These are phyloP conservation scores for Drosophila quadrilineata DNA, from an alignment of 1,140 invertebrate genomes.

Conservation along the genomic window DNA sequence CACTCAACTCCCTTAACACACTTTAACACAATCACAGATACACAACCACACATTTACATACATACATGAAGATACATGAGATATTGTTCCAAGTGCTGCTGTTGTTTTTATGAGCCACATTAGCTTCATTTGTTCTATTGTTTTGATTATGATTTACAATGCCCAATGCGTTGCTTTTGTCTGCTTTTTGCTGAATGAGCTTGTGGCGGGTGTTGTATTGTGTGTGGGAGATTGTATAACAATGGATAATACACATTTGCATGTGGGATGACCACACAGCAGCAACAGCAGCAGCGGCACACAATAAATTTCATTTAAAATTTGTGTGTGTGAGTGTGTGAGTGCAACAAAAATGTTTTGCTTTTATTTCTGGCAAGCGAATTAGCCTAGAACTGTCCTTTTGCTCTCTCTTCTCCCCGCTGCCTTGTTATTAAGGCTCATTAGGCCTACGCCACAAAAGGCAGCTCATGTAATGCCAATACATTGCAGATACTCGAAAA, in stretches of 20 bases:
- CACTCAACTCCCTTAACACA: background rate
- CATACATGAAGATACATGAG: background rate
- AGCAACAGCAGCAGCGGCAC: constrained; percentile 10
- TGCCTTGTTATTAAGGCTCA: constrained; percentile 51
- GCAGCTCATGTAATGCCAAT: background rate
- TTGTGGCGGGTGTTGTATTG: constrained; percentile 33
- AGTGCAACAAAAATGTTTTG: constrained; percentile 40
- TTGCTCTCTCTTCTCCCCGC: too few relatives aligned
- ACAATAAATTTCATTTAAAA: constrained; percentile 71
- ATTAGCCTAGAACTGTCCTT: constrained; percentile 16
- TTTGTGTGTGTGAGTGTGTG: too few relatives aligned
- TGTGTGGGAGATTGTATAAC: constrained; percentile 39
- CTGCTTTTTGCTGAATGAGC: constrained; percentile 55
- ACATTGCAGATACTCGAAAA: background rate
- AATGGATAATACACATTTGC: constrained; percentile 59
- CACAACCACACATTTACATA: background rate
- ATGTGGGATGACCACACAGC: constrained; percentile 49
- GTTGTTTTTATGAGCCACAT: constrained; percentile 59
- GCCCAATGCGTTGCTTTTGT: constrained; percentile 72
- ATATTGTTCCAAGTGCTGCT: constrained; percentile 3
- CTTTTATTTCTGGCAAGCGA: background rate
- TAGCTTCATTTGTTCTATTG: constrained; percentile 80
- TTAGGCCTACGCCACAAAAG: constrained; percentile 28
- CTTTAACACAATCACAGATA: background rate
- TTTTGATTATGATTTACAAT: constrained; percentile 80